phyloP scores from a whole-genome alignment of 2,113 vertebrate species.

The Synodontis membranacea region DNA sequence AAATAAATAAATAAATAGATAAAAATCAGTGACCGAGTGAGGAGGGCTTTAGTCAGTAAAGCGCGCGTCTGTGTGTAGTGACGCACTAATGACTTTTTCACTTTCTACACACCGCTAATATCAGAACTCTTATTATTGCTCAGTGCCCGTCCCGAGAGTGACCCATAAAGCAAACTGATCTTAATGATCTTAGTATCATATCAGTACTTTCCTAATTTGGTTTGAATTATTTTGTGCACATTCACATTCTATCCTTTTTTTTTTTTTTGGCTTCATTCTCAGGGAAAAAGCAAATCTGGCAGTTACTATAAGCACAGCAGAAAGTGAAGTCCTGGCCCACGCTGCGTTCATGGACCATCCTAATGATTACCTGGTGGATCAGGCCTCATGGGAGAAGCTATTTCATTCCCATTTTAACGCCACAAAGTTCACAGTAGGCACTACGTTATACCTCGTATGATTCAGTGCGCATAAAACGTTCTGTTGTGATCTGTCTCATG shows the following conservation, averaged over 20 bases:
- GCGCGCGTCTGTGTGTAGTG: background rate
- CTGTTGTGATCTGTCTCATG: background rate
- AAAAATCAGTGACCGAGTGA: background rate
- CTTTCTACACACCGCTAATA: background rate
- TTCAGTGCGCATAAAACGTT: background rate
- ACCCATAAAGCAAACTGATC: background rate
- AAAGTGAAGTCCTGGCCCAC: conserved; percentile 78
- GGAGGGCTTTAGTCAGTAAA: background rate
- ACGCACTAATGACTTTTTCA: background rate
- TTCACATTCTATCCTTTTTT: conserved; percentile 18
- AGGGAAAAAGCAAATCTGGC: conserved; percentile 91
- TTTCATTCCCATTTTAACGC: conserved; percentile 69
- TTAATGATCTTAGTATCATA: background rate
- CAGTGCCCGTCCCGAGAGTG: background rate
- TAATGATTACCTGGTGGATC: conserved; percentile 74
- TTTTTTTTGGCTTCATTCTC: conserved; percentile 51
- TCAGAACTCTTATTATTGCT: background rate
- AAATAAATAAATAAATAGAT: no score
- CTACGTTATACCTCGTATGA: background rate
- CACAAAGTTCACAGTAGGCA: conserved; percentile 78
- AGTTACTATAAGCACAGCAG: conserved; percentile 78
- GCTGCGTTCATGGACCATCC: conserved; percentile 87
- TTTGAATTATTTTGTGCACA: background rate
- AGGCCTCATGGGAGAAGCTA: conserved; percentile 78
- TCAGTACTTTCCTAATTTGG: background rate